phyloP scores from a whole-genome alignment of 2,797 vertebrate genomes.

The Peromyscus eremicus region DNA sequence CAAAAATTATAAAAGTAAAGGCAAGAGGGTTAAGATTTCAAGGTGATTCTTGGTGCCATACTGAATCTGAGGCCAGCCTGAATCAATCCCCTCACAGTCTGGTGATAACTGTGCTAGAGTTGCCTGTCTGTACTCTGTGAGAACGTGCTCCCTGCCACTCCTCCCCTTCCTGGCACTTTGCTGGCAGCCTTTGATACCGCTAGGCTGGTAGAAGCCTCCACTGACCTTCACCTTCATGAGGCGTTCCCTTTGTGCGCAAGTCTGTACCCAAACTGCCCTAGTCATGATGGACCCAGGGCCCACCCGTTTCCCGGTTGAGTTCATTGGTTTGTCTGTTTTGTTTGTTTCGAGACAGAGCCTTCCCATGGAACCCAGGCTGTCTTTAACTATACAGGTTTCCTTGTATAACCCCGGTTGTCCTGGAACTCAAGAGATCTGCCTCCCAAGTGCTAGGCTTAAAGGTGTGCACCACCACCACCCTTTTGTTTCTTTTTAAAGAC shows the following conservation, averaged over 20 bases:
- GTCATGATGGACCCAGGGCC: not conserved
- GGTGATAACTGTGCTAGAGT: not conserved
- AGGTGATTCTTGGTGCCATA: not conserved
- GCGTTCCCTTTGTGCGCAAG: not conserved
- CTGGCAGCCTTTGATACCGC: not conserved
- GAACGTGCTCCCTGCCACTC: not conserved
- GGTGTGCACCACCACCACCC: too few species aligned
- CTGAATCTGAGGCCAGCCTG: too few species aligned
- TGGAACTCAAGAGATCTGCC: too few species aligned
- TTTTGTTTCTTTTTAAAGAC: too few species aligned
- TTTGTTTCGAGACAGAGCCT: not conserved
- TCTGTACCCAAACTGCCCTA: not conserved
- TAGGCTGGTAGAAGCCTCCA: not conserved
- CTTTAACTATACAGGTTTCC: not conserved
- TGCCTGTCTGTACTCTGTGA: not conserved
- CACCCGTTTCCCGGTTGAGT: not conserved
- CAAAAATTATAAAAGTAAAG: not conserved
- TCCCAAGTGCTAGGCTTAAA: too few species aligned
- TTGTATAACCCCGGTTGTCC: not conserved
- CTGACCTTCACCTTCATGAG: not conserved
- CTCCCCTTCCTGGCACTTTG: not conserved
- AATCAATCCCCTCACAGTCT: not conserved
- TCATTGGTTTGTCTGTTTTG: not conserved
- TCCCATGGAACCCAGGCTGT: not conserved
- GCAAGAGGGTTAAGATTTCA: not conserved